Percentiles rank a stretch among this genome's conserved stretches.
phyloP scores from a whole-genome alignment of 2,113 vertebrate species.

The Ammospiza caudacuta region DNA sequence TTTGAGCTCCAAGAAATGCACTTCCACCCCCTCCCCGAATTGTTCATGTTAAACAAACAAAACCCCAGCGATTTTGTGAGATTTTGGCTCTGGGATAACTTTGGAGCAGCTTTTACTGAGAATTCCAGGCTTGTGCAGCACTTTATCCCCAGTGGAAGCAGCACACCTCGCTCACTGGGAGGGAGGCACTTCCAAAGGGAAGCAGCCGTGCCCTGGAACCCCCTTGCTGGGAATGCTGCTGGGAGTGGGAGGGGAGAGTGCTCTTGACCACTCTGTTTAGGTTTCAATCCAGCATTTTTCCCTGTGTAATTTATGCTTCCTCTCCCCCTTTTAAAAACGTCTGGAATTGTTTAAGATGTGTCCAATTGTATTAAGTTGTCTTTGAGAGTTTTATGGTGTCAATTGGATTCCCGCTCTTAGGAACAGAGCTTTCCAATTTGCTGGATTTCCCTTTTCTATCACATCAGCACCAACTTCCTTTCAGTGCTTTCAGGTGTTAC shows the following conservation, averaged over 20 bases:
- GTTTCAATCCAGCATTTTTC: not conserved
- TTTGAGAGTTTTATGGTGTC: not conserved
- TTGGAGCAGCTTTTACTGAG: not conserved
- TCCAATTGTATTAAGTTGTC: not conserved
- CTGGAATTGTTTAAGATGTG: conserved; percentile 46
- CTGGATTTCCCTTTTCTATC: rapidly evolving
- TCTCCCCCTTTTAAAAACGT: not conserved
- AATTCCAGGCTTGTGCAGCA: not conserved
- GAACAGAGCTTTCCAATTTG: not conserved
- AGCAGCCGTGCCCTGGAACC: not conserved
- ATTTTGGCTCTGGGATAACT: not conserved
- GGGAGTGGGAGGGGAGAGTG: rapidly evolving
- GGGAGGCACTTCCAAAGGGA: not conserved
- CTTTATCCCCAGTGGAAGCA: not conserved
- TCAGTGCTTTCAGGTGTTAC: not conserved
- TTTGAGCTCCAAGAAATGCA: conserved; percentile 10
- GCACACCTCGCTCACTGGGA: rapidly evolving
- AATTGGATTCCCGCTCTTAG: not conserved
- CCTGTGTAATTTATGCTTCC: not conserved
- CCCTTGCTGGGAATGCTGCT: not conserved
- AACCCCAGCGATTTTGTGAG: not conserved
- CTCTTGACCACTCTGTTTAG: not conserved
- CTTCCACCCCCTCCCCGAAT: not conserved
- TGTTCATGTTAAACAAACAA: conserved; percentile 25
- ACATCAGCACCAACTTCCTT: not conserved